phyloP scores from a whole-genome alignment of 2,888 invertebrate genomes.

The Apotomis turbidana region DNA sequence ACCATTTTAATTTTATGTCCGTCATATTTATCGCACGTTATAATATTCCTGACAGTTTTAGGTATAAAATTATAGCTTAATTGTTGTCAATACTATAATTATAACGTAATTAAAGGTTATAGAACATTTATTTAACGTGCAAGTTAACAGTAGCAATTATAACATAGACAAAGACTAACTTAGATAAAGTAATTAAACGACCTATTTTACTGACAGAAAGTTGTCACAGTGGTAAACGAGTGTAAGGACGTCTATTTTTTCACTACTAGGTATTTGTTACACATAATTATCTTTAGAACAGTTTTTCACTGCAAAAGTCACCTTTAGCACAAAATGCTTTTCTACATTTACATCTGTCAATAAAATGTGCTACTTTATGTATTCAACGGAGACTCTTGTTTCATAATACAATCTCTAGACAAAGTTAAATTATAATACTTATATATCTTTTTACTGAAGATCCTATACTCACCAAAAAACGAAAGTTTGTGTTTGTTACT shows the following conservation, averaged over 20 bases:
- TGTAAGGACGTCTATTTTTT: too few relatives aligned
- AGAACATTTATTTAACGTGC: not conserved
- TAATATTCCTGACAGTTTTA: not conserved
- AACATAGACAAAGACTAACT: too few relatives aligned
- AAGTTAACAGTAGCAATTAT: too few relatives aligned
- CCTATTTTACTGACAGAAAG: not conserved
- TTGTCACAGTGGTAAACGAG: too few relatives aligned
- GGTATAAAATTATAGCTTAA: not conserved
- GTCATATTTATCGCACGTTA: not conserved
- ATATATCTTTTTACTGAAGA: too few relatives aligned
- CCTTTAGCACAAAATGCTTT: not conserved
- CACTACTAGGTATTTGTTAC: too few relatives aligned
- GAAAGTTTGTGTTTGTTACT: too few relatives aligned
- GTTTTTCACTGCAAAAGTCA: not conserved
- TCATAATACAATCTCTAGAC: not conserved
- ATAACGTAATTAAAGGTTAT: not conserved
- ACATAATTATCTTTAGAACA: not conserved
- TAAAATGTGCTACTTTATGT: not conserved
- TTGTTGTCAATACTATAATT: too few relatives aligned
- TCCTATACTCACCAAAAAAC: too few relatives aligned
- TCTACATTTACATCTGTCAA: not conserved
- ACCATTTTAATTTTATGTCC: slow-evolving; percentile 15
- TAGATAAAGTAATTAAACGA: not conserved
- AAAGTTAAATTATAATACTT: too few relatives aligned
- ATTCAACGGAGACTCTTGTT: not conserved